Percentiles rank a stretch among this genome's conserved stretches.
phyloP scores from a whole-genome alignment of 2,113 vertebrate genomes.

The Zosterops hypoxanthus region DNA sequence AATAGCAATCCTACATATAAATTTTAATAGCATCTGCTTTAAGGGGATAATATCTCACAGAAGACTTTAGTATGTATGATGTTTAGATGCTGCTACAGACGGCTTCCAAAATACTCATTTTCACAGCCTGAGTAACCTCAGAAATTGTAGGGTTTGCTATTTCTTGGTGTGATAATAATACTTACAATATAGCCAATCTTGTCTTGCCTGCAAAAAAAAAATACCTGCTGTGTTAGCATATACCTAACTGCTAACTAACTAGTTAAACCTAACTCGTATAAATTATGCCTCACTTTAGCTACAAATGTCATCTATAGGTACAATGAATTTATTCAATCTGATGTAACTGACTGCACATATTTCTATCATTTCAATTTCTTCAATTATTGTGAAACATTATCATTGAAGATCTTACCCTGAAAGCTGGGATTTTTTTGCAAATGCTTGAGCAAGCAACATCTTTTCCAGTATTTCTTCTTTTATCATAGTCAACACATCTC shows the following conservation, averaged over 20 bases:
- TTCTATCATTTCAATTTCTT: slow-evolving; percentile 33
- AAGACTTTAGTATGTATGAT: neutral
- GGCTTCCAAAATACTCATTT: neutral
- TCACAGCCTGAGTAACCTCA: neutral
- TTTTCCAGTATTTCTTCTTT: slow-evolving; percentile 37
- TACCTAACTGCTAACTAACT: slow-evolving; percentile 11
- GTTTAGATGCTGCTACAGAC: neutral
- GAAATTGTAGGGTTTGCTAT: neutral
- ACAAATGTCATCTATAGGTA: neutral
- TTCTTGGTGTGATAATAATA: neutral
- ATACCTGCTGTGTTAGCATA: neutral
- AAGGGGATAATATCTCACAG: neutral
- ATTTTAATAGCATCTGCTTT: slow-evolving; percentile 22
- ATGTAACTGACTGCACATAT: neutral
- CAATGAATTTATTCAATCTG: slow-evolving; percentile 13
- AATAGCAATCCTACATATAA: neutral
- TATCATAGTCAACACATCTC: slow-evolving; percentile 11
- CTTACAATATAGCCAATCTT: neutral
- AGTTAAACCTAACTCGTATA: neutral
- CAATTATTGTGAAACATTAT: neutral
- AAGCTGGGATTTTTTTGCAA: neutral
- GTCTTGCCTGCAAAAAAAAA: neutral
- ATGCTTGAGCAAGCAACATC: neutral
- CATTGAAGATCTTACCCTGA: slow-evolving; percentile 33
- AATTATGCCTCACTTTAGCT: neutral